phyloP scores from a whole-genome alignment of 2,797 vertebrate genomes.

The Strix occidentalis region DNA sequence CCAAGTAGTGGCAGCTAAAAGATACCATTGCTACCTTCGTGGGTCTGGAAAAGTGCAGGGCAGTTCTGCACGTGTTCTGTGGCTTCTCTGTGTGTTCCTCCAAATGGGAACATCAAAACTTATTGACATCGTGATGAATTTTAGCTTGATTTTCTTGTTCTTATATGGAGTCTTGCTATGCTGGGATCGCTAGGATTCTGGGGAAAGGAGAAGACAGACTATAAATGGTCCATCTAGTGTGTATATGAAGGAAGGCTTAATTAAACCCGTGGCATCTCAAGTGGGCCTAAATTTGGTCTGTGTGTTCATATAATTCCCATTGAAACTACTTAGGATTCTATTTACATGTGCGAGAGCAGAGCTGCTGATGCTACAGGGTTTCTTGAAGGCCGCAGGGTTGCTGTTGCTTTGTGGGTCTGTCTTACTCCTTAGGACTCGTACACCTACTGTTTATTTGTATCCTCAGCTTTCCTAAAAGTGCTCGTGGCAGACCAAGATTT shows the following conservation, averaged over 20 bases:
- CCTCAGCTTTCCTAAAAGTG: background rate
- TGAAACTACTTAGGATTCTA: background rate
- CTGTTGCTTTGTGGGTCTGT: background rate
- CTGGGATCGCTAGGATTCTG: background rate
- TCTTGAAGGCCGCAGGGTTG: background rate
- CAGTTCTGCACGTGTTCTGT: background rate
- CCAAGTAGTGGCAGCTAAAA: background rate
- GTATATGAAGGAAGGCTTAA: background rate
- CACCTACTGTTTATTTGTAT: background rate
- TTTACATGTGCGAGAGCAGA: accelerated
- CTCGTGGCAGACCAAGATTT: background rate
- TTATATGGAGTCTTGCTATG: background rate
- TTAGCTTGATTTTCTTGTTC: background rate
- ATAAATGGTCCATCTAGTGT: background rate
- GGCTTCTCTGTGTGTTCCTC: background rate
- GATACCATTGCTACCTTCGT: background rate
- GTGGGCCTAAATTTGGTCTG: background rate
- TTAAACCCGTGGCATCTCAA: background rate
- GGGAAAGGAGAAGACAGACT: background rate
- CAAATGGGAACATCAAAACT: background rate
- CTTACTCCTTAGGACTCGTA: background rate
- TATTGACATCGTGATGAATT: background rate
- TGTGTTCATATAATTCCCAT: background rate
- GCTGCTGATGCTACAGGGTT: background rate
- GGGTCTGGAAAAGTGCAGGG: background rate